Base-by-base conservation (phyloP, 2,888 invertebrate species). In the Amiota mariae region DNA sequence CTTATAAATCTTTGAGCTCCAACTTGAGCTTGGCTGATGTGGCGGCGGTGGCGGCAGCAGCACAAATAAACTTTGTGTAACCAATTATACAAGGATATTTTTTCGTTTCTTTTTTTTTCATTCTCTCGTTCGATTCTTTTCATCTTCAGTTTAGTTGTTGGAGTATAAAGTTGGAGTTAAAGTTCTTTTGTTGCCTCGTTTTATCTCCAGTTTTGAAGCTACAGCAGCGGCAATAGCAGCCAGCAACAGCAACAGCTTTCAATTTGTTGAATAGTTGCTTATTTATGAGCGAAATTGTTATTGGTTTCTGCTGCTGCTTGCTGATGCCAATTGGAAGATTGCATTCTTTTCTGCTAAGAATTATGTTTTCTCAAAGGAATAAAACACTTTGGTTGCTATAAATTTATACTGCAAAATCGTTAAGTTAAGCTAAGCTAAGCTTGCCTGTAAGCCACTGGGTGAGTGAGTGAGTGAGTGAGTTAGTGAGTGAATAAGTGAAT, bases 1-100 rank as follows among this genome's bases (percentile, higher is more conserved):
- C 87, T 86, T 85, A 84, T 84, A 84, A 84, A 84, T 84, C 84
- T 73, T 73, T 72, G 54, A 51, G 49, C 71, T 71, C 56, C 66
- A 49, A 54, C 63, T 24, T 20, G 36, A 67, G 70, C 71, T 56
- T 36, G 36, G 48, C 72, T 15, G n/a, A 13, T 51, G 76, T 64
- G 36, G 13, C 47, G 36, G 47, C 66, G 36, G 47, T 49, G 36
- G 15, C 66, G 36, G 78, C 84, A 82, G 86, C 82, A 85, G 72
- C 72, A 72, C 72, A 72, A 72, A 64, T 72, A 72, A 72, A 72
- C 66, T 86, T 82, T 85, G 76, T 84, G 84, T 80, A 84, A 85
- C 84, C 83, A 83, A 83, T 86, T 86, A 84, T 80, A 84, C 73
- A 74, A 76, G 77, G 66, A 57, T 72, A 67, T 12, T 57, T 71